phyloP scores from a whole-genome alignment of 2,888 invertebrate species.

The Tinea pellionella region DNA sequence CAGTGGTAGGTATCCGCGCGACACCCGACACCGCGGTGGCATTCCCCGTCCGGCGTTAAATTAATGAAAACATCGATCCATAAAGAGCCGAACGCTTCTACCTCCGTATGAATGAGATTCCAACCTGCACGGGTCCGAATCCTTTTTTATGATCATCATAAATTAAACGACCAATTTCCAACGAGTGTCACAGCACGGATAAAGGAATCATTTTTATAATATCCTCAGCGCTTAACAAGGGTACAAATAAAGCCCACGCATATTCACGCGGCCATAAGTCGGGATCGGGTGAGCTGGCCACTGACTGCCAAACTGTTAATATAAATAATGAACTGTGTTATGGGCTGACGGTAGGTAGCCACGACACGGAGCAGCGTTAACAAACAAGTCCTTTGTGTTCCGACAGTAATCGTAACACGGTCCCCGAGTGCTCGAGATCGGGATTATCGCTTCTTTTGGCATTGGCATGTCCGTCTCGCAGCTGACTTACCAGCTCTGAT shows the following conservation, averaged over 20 bases:
- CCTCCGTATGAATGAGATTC: constrained; percentile 71
- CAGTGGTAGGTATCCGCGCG: constrained; percentile 28
- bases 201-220: constrained; percentile 70
- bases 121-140: constrained; percentile 59
- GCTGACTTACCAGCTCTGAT: constrained; percentile 23
- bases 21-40: constrained; percentile 57
- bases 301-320: constrained; percentile 69
- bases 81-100: constrained; percentile 48
- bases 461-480: constrained; percentile 16
- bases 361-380: constrained; percentile 34
- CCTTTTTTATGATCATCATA: constrained; percentile 66
- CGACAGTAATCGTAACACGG: constrained; percentile 29
- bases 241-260: constrained; percentile 68
- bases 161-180: constrained; percentile 67
- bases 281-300: constrained; percentile 51
- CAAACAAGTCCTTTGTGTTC: constrained; percentile 58
- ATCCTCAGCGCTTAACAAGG: constrained; percentile 68
- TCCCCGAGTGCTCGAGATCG: constrained; percentile 7
- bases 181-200: constrained; percentile 65
- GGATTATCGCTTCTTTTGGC: constrained; percentile 23
- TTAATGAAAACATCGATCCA: constrained; percentile 60
- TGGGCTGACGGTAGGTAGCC: constrained; percentile 54
- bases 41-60: constrained; percentile 54
- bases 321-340: constrained; percentile 69
- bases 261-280: constrained; percentile 65